Evolutionary conservation across 2,888 invertebrate genomes (phyloP), one percentile per base, ranked within the genome.

Genomic region (Orthosia gracilis): DNA sequence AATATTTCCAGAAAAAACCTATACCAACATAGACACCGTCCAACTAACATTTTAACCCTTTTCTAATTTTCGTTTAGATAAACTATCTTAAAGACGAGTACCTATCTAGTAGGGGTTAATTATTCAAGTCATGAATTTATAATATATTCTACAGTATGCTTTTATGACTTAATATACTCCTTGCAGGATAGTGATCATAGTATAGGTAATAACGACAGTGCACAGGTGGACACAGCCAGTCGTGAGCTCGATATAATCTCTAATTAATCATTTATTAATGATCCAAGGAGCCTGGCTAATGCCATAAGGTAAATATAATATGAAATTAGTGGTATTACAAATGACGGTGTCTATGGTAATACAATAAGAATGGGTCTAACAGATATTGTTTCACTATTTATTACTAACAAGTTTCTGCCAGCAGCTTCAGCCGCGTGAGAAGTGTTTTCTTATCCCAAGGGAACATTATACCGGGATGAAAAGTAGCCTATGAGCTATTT

Each of bases 251-350:
- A 49, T 58, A 49, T 74, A 69, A 75, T 54, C 75, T 65, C 21
- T 63, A 18, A 69, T 75, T 54, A 63, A n/a, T 70, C 49, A 77
- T 55, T 55, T 62, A 40, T 31, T 76, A 65, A 71, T n/a, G 31
- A 40, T 23, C n/a, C 13, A 59, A 52, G 23, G 18, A 52, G 12
- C n/a, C n/a, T 74, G 5, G 45, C 12, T 23, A 4, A 45, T 13
- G n/a, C 2, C 2, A 47, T 47, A 12, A 26, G 21, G 18, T 21
- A 31, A 13, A 58, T 26, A 31, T 18, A 66, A 72, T 40, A 26
- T 26, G 23, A 40, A 57, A 26, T 50, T 13, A n/a, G 21, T 50
- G 47, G 31, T 11, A n/a, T 31, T 5, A 2, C 17, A 26, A 64
- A 64, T 7, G 7, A 45, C 26, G 26, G 4, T 31, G 26, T 31